Evolutionary conservation across 2,888 invertebrate species (phyloP), one percentile per base, ranked within the genome.

Genomic region (Drosophila yooni): DNA sequence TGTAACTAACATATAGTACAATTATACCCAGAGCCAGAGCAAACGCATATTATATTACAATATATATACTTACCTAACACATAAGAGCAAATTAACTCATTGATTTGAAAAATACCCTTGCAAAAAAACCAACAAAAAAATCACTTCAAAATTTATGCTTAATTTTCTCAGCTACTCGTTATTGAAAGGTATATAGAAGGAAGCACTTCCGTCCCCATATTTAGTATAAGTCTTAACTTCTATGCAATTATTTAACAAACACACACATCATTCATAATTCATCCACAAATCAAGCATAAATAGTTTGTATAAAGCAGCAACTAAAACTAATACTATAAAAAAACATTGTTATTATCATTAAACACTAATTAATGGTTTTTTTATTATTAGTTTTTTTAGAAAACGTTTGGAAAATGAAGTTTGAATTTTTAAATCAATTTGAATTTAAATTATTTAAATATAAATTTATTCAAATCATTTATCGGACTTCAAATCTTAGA

Each of bases 121-220:
- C 66, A 66, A 69, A 62, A 58, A 61, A 6, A 34, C 34, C n/a
- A 2, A 33, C 34, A n/a, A 2, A 51, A 8, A 34, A 21, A 34
- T 25, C 36, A n/a, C 21, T 21, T 27, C 13, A 38, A 15, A 25
- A 15, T 25, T 0, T 25, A 29, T 52, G 61, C 38, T 8, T 34
- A 4, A 27, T 46, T 64, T 31, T 57, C 31, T 25, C 36, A 46
- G 25, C 43, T 40, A 61, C 51, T 69, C 59, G 50, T 54, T 70
- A 52, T 60, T 58, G 68, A 74, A 84, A 25, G 25, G 46, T 25
- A 46, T 46, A 46, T 76, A 76, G 65, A 73, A 82, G 76, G 82
- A 84, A 74, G 67, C 68, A 65, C 67, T 86, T 82, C 86, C 86
- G 86, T 82, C 82, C 86, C 83, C 74, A 76, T 74, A 82, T 66